Evolutionary conservation across 2,113 vertebrate genomes (phyloP).

Genomic region (Barbus barbus): DNA sequence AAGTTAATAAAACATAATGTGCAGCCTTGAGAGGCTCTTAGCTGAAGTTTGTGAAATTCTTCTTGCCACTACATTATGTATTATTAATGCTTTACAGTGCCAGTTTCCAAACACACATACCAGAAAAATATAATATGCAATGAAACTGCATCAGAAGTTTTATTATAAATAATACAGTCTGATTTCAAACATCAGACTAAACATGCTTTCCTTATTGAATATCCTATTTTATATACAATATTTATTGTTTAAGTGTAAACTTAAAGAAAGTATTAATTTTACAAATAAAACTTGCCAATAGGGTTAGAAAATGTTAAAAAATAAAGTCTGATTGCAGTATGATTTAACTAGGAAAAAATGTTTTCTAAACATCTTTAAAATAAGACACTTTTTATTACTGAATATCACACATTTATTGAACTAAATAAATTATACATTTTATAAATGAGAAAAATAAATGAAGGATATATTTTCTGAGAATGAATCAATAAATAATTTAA

Average conservation of each 20-base stretch:
- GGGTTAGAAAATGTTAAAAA: not conserved
- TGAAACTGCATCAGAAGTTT: not conserved
- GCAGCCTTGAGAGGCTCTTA: not conserved
- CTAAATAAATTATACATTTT: no score
- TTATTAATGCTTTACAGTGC: not conserved
- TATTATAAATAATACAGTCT: no score
- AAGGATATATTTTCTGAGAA: no score
- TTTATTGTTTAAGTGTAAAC: no score
- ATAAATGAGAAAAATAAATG: no score
- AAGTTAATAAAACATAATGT: not conserved
- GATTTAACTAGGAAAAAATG: no score
- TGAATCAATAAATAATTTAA: no score
- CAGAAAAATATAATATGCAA: not conserved
- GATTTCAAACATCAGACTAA: no score
- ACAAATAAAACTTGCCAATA: no score
- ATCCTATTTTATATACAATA: no score
- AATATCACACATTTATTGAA: not conserved
- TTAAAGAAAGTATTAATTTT: no score
- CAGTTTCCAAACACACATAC: not conserved
- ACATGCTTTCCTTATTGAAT: no score
- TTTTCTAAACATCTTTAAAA: not conserved
- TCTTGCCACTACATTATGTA: slow-evolving; percentile 13
- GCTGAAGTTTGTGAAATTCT: not conserved
- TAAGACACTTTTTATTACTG: not conserved
- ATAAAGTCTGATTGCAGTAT: not conserved